A percentile compares a stretch with the other conserved stretches of the same genome.
Conservation (phyloP, 2,888 invertebrate genomes). For the Nomada goodeniana region DNA sequence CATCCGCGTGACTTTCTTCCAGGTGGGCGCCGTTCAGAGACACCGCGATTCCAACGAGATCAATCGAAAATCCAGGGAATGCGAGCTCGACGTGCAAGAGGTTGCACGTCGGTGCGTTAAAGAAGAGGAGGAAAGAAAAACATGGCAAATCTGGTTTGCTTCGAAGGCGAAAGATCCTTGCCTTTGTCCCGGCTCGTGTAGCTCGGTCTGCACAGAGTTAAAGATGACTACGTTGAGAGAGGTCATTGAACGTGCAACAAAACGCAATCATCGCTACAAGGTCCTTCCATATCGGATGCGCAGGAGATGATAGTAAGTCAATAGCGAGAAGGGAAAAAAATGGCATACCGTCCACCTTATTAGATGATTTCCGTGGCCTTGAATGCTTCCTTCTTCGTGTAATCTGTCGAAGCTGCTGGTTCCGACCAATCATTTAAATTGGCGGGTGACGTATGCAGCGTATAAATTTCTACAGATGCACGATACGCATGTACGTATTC, state of each 20-base stretch:
- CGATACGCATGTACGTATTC: background rate
- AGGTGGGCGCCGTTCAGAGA: too few species aligned
- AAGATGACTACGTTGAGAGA: conserved; percentile 15
- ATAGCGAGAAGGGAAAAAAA: background rate
- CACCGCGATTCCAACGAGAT: background rate
- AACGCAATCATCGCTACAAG: conserved; percentile 36
- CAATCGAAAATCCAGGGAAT: background rate
- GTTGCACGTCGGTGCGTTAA: too few species aligned
- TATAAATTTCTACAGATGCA: background rate
- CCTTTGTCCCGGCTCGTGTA: conserved; percentile 18
- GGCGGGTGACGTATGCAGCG: background rate
- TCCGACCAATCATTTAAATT: conserved; percentile 31
- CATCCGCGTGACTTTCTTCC: background rate
- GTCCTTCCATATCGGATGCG: conserved; percentile 4
- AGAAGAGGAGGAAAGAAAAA: too few species aligned
- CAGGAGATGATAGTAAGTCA: conserved; percentile 2
- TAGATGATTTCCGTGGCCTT: conserved; percentile 28
- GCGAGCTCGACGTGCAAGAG: background rate
- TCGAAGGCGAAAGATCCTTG: background rate
- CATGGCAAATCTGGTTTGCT: background rate
- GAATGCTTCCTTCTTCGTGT: conserved; percentile 23
- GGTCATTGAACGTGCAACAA: conserved; percentile 38
- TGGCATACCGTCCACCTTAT: conserved; percentile 22
- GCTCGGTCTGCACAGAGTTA: background rate
- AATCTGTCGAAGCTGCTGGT: background rate